Conservation (phyloP, 2,888 invertebrate species). For the Dolomedes plantarius region DNA sequence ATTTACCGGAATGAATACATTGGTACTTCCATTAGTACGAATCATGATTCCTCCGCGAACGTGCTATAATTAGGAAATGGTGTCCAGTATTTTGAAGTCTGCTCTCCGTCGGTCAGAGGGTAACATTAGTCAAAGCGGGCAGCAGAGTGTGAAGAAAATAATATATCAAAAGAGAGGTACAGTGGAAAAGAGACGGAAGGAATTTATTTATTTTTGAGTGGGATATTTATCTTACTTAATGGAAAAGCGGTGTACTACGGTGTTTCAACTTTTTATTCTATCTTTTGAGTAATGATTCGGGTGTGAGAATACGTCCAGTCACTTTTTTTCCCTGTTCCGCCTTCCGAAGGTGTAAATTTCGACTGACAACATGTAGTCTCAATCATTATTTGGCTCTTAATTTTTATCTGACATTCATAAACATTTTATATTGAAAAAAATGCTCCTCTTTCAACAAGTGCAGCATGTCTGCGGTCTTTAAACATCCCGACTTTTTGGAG, state of each 20-base stretch:
- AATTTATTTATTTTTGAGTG: conserved; percentile 6
- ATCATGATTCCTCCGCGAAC: neutral
- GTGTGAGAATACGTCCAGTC: neutral
- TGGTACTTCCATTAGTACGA: conserved; percentile 4
- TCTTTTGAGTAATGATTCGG: conserved; percentile 17
- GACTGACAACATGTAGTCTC: neutral
- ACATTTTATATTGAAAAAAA: too few relatives aligned
- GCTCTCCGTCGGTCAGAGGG: conserved; percentile 10
- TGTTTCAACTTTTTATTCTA: conserved; percentile 14
- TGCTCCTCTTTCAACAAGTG: too few relatives aligned
- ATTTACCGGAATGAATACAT: conserved; percentile 11
- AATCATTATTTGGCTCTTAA: neutral
- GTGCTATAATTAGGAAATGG: conserved; percentile 24
- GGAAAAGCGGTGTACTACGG: conserved; percentile 39
- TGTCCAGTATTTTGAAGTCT: neutral
- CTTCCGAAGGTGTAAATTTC: neutral
- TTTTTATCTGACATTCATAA: neutral
- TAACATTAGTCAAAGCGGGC: conserved; percentile 46
- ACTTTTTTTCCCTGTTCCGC: neutral
- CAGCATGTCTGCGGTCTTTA: neutral
- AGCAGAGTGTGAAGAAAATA: conserved; percentile 33
- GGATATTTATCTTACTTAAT: conserved; percentile 56
- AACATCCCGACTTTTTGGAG: neutral
- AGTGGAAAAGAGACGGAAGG: neutral
- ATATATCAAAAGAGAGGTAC: neutral